phyloP scores from a whole-genome alignment of 2,797 vertebrate genomes.

The Neopelma chrysocephalum region DNA sequence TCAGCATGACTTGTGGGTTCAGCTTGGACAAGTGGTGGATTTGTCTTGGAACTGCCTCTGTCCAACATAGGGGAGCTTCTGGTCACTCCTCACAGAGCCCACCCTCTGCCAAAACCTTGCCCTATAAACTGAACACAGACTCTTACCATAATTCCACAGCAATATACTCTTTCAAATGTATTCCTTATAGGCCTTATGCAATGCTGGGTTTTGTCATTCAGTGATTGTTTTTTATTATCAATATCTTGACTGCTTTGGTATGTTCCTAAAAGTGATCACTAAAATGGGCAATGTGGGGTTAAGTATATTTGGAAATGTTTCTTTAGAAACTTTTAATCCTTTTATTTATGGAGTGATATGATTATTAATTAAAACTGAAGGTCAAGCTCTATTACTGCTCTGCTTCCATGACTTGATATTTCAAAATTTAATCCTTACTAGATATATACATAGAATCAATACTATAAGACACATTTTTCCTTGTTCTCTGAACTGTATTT shows the following conservation, averaged over 20 bases:
- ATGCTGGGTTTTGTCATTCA: neutral
- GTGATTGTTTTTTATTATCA: neutral
- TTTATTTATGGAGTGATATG: neutral
- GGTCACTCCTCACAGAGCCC: neutral
- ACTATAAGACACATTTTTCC: neutral
- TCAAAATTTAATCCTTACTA: neutral
- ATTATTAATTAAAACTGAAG: neutral
- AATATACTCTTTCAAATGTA: neutral
- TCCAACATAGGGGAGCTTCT: neutral
- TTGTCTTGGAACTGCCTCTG: neutral
- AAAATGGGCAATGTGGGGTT: neutral
- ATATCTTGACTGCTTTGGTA: neutral
- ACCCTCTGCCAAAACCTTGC: neutral
- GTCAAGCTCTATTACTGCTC: neutral
- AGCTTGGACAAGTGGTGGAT: neutral
- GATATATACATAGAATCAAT: neutral
- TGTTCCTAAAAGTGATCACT: neutral
- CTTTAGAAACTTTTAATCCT: neutral
- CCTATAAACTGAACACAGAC: neutral
- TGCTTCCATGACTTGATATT: neutral
- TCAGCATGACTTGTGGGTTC: neutral
- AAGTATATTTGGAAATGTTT: neutral
- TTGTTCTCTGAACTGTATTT: neutral
- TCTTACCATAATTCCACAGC: neutral
- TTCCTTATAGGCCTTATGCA: neutral